These are phyloP conservation scores for Heteromurus nitidus DNA, from an alignment of 2,888 invertebrate species.

Conservation along the genomic window DNA sequence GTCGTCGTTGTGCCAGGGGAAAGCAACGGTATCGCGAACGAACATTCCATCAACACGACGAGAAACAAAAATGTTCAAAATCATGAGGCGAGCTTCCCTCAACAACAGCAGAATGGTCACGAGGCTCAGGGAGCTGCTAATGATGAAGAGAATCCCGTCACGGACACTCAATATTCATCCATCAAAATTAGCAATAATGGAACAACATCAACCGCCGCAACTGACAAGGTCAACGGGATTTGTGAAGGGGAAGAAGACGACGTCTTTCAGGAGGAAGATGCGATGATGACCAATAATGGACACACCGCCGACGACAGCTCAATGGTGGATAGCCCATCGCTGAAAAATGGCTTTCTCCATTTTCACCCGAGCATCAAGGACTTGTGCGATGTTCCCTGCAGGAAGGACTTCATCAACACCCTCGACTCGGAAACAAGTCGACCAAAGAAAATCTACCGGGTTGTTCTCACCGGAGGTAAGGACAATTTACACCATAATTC, in stretches of 20 bases:
- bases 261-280: constrained; percentile 6
- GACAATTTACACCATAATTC: too few relatives aligned
- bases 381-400: constrained; percentile 54
- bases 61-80: constrained; percentile 19
- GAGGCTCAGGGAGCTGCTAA: background rate
- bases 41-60: constrained; percentile 45
- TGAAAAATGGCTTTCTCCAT: constrained; percentile 59
- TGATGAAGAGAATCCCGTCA: background rate
- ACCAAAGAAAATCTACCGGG: constrained; percentile 84
- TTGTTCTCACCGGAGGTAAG: constrained; percentile 93
- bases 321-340: constrained; percentile 11
- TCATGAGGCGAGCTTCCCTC: background rate
- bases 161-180: background rate
- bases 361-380: constrained; percentile 58
- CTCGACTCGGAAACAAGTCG: constrained; percentile 64
- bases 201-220: background rate
- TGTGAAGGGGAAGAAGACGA: background rate
- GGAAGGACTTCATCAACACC: constrained; percentile 57
- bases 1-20: background rate
- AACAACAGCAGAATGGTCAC: constrained; percentile 4
- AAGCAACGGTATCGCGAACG: constrained; percentile 3
- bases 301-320: constrained; percentile 9
- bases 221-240: background rate
- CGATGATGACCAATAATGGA: constrained; percentile 6
- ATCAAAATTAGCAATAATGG: too few relatives aligned